Evolutionary conservation across 2,888 invertebrate genomes (phyloP).

Genomic region (Andrena trimmerana): DNA sequence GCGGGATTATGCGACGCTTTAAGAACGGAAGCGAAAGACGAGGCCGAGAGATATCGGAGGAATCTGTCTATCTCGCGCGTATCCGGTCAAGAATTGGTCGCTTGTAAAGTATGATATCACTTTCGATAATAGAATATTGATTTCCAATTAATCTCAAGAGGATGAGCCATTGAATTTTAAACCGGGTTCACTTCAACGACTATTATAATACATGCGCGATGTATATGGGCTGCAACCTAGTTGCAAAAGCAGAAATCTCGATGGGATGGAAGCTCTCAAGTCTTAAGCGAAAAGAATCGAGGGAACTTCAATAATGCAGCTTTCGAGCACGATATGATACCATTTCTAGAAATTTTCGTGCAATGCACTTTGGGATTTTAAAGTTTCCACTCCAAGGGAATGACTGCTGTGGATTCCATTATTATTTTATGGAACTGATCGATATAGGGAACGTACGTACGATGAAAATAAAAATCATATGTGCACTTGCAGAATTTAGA

Average conservation of each 20-base stretch:
- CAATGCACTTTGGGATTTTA: neutral
- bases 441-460: neutral
- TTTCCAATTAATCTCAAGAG: conserved; percentile 62
- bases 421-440: neutral
- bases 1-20: conserved; percentile 1
- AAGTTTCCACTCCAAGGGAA: neutral
- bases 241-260: conserved; percentile 27
- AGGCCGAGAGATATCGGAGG: neutral
- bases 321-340: neutral
- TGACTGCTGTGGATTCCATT: too few species aligned
- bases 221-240: conserved; percentile 36
- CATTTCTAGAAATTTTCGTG: neutral
- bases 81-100: conserved; percentile 42
- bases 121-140: conserved; percentile 64
- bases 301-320: conserved; percentile 13
- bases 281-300: conserved; percentile 8
- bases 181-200: conserved; percentile 37
- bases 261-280: neutral
- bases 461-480: neutral
- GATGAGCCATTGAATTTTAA: conserved; percentile 57
- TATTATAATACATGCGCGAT: conserved; percentile 47
- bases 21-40: neutral
- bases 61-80: neutral
- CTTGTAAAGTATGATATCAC: conserved; percentile 37
- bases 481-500: too few species aligned